A percentile compares a stretch with the other conserved stretches of the same genome.
Evolutionary conservation across 1,140 invertebrate genomes (phyloP).

Genomic region (Anagrus nilaparvatae): DNA sequence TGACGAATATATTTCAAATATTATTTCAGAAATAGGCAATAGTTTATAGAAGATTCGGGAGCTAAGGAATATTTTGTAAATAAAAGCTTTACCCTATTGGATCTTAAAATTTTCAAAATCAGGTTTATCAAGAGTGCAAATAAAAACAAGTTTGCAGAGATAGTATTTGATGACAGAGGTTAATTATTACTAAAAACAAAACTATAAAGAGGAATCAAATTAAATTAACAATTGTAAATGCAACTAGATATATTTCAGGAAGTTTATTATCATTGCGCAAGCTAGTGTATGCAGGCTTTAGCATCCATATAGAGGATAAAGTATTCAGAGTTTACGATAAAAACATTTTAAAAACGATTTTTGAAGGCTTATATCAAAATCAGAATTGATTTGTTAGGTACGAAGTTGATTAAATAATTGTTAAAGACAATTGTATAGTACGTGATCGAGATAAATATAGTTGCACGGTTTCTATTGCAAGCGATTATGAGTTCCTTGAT

Average conservation of each 20-base stretch:
- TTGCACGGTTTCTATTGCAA: too few relatives aligned
- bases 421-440: too few relatives aligned
- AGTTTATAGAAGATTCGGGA: conserved; percentile 14
- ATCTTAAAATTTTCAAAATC: conserved; percentile 10
- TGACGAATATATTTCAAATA: too few relatives aligned
- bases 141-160: conserved; percentile 15
- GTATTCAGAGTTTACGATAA: conserved; percentile 13
- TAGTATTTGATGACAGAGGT: conserved; percentile 13
- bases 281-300: conserved; percentile 14
- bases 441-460: too few relatives aligned
- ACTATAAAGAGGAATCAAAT: conserved; percentile 4
- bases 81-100: too few relatives aligned
- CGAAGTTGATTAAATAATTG: conserved; percentile 2
- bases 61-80: conserved; percentile 13
- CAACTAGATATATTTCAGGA: conserved; percentile 15
- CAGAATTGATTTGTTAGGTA: conserved; percentile 15
- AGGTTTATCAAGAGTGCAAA: conserved; percentile 16
- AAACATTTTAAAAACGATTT: conserved; percentile 9
- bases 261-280: conserved; percentile 13
- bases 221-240: conserved; percentile 16
- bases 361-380: conserved; percentile 14
- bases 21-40: too few relatives aligned
- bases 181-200: conserved; percentile 12
- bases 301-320: conserved; percentile 15
- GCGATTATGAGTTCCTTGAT: conserved; percentile 11